These are phyloP conservation scores for Lordiphosa andalusiaca DNA, from an alignment of 2,888 invertebrate genomes.

Conservation along the genomic window DNA sequence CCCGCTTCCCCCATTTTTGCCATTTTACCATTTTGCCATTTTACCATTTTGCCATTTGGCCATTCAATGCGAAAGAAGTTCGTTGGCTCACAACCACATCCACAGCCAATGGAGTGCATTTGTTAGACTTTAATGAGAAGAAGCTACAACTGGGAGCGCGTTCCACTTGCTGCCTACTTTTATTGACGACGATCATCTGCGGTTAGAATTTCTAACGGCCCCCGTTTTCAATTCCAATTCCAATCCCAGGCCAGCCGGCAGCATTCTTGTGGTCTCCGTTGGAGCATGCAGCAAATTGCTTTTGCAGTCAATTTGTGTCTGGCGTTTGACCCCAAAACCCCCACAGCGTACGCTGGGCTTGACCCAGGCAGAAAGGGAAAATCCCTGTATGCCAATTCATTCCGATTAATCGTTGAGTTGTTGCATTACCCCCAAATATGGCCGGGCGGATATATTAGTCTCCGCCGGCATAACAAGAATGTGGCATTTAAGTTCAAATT, in stretches of 20 bases:
- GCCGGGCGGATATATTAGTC: not conserved
- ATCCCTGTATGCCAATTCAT: slow-evolving; percentile 4
- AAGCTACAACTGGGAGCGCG: slow-evolving; percentile 9
- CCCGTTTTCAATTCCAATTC: slow-evolving; percentile 34
- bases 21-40: not conserved
- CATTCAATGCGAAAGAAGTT: slow-evolving; percentile 23
- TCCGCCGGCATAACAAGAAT: not conserved
- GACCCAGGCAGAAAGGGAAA: slow-evolving; percentile 7
- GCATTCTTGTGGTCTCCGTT: slow-evolving; percentile 61
- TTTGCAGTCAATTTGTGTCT: slow-evolving; percentile 27
- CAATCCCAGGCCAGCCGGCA: slow-evolving; percentile 16
- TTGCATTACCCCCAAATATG: not conserved
- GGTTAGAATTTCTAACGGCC: slow-evolving; percentile 60
- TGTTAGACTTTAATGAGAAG: slow-evolving; percentile 49
- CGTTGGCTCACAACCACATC: slow-evolving; percentile 39
- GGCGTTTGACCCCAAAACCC: slow-evolving; percentile 12
- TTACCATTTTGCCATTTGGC: not conserved
- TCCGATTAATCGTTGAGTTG: slow-evolving; percentile 1
- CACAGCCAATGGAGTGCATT: slow-evolving; percentile 33
- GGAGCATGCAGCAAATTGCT: slow-evolving; percentile 58
- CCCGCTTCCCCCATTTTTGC: not conserved
- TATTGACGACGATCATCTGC: slow-evolving; percentile 54
- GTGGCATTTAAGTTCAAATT: slow-evolving; percentile 44
- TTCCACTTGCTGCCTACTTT: slow-evolving; percentile 17
- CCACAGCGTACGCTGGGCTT: not conserved